Percentiles rank a stretch among this genome's conserved stretches.
These are phyloP conservation scores for Adela reaumurella DNA, from an alignment of 2,888 invertebrate genomes.

Conservation along the genomic window DNA sequence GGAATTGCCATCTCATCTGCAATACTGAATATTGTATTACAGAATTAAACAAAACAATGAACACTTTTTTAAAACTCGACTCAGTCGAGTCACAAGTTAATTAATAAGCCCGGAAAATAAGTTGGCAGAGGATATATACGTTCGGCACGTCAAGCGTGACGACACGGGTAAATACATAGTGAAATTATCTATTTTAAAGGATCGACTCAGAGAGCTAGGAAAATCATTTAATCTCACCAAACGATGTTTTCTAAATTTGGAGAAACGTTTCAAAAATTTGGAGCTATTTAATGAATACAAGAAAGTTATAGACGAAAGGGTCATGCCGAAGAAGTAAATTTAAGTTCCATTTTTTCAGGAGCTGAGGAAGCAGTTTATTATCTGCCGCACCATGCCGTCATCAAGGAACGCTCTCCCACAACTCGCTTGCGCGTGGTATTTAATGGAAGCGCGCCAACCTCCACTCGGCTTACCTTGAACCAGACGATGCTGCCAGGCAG, in stretches of 20 bases:
- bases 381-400: slow-evolving; percentile 18
- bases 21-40: background rate
- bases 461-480: slow-evolving; percentile 15
- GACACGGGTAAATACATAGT: background rate
- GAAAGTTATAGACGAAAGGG: slow-evolving; percentile 37
- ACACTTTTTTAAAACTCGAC: background rate
- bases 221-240: background rate
- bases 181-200: background rate
- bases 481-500: slow-evolving; percentile 15
- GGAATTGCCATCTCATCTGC: background rate
- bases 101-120: background rate
- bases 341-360: slow-evolving; percentile 1
- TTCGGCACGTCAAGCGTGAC: background rate
- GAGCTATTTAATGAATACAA: background rate
- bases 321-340: slow-evolving; percentile 11
- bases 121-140: background rate
- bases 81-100: background rate
- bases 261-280: background rate
- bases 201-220: background rate
- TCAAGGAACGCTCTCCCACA: slow-evolving; percentile 14
- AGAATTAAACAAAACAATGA: background rate
- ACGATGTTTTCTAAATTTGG: background rate
- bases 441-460: slow-evolving; percentile 13
- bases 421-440: slow-evolving; percentile 17
- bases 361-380: slow-evolving; percentile 11